A percentile compares a stretch with the other conserved stretches of the same genome.
Evolutionary conservation across 2,797 vertebrate genomes (phyloP).

Genomic region (Poliocrania exsul): DNA sequence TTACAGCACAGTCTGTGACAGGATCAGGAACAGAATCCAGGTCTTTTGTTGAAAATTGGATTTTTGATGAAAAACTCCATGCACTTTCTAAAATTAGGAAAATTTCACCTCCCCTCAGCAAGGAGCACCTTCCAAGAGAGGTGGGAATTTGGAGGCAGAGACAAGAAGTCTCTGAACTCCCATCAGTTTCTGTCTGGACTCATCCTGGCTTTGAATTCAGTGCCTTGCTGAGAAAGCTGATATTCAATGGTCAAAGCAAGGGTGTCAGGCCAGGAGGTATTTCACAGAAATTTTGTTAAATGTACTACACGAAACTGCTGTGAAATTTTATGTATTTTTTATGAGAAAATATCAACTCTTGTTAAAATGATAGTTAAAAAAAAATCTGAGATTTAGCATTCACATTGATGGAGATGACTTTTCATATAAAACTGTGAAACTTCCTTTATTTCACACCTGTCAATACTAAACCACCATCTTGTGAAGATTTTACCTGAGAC

Average conservation of each 20-base stretch:
- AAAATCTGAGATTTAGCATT: neutral
- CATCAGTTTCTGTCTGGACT: neutral
- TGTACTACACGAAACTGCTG: neutral
- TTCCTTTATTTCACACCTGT: slow-evolving; percentile 44
- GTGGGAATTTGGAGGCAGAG: neutral
- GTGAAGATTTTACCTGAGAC: neutral
- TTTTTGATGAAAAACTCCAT: slow-evolving; percentile 56
- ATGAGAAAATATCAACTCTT: neutral
- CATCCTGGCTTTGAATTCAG: neutral
- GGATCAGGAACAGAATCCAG: slow-evolving; percentile 47
- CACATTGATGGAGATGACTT: neutral
- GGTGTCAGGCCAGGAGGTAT: neutral
- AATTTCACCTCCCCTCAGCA: slow-evolving; percentile 5
- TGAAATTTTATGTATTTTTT: neutral
- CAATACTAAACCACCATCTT: slow-evolving; percentile 35
- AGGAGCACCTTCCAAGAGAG: neutral
- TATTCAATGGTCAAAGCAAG: neutral
- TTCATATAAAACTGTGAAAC: slow-evolving; percentile 12
- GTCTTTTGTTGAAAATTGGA: slow-evolving; percentile 43
- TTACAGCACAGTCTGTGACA: slow-evolving; percentile 20
- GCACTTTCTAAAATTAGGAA: slow-evolving; percentile 23
- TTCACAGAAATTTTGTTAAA: neutral
- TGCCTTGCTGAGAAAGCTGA: neutral
- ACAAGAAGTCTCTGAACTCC: neutral
- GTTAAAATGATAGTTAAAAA: neutral